Evolutionary conservation across 37 sponge, comb jelly and placozoan genomes (phyloP).

Genomic region (Oopsacas minuta): DNA sequence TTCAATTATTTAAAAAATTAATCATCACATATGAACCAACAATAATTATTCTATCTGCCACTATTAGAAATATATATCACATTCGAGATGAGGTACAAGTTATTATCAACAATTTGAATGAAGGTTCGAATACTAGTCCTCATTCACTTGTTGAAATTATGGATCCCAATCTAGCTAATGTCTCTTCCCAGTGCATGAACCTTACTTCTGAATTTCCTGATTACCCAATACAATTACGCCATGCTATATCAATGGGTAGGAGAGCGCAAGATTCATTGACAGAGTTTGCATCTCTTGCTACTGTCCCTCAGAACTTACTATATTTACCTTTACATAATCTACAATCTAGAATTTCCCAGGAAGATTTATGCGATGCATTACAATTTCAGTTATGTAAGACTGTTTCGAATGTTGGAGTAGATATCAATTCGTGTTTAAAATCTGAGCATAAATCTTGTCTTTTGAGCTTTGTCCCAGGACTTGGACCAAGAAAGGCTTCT

Average conservation of each 20-base stretch:
- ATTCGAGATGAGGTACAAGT: neutral
- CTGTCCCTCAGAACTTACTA: neutral
- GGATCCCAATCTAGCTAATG: slow-evolving; percentile 40
- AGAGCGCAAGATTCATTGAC: slow-evolving; percentile 63
- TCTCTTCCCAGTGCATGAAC: slow-evolving; percentile 42
- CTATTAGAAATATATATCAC: neutral
- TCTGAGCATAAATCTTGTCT: slow-evolving; percentile 41
- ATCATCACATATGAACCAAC: neutral
- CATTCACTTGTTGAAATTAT: slow-evolving; percentile 35
- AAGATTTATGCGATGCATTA: slow-evolving; percentile 36
- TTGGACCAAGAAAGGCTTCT: slow-evolving; percentile 89
- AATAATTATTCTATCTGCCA: neutral
- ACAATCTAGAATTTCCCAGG: slow-evolving; percentile 28
- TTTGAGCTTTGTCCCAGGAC: slow-evolving; percentile 71
- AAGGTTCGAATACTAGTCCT: neutral
- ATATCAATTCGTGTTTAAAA: slow-evolving; percentile 64
- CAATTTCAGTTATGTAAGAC: slow-evolving; percentile 56
- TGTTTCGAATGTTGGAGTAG: slow-evolving; percentile 82
- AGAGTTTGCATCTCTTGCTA: slow-evolving; percentile 57
- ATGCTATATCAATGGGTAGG: slow-evolving; percentile 79
- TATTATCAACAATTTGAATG: neutral
- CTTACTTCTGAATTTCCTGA: slow-evolving; percentile 58
- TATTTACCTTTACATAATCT: neutral
- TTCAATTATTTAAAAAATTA: neutral
- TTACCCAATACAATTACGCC: slow-evolving; percentile 44